phyloP scores from a whole-genome alignment of 2,888 invertebrate genomes.

The Eupeodes latifasciatus region DNA sequence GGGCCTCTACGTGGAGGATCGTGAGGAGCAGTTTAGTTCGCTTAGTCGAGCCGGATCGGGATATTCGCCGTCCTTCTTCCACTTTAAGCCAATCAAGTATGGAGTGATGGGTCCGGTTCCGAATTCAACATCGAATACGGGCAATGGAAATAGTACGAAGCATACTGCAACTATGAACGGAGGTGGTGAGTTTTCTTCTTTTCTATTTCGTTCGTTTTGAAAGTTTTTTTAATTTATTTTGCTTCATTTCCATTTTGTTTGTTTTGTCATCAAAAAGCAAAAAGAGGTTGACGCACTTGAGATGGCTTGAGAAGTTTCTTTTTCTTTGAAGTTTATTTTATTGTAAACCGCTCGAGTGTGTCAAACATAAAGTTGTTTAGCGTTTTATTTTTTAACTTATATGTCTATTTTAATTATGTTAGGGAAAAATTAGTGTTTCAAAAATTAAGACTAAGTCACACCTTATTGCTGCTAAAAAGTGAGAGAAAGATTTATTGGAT shows the following conservation, averaged over 20 bases:
- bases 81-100: slow-evolving; percentile 94
- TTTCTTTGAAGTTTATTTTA: slow-evolving; percentile 4
- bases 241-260: slow-evolving; percentile 13
- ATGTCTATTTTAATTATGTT: slow-evolving; percentile 23
- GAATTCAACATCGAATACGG: slow-evolving; percentile 83
- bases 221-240: slow-evolving; percentile 8
- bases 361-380: slow-evolving; percentile 24
- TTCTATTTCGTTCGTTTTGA: not conserved
- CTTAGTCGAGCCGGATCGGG: slow-evolving; percentile 91
- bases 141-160: slow-evolving; percentile 85
- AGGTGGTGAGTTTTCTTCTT: slow-evolving; percentile 80
- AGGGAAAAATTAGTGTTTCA: not conserved
- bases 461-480: slow-evolving; percentile 53
- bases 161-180: slow-evolving; percentile 83
- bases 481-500: slow-evolving; percentile 49
- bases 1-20: slow-evolving; percentile 91
- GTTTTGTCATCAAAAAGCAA: slow-evolving; percentile 24
- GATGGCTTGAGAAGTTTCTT: slow-evolving; percentile 31
- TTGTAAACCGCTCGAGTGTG: slow-evolving; percentile 61
- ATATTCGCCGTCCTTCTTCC: slow-evolving; percentile 96
- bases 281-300: slow-evolving; percentile 65
- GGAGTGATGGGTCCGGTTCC: slow-evolving; percentile 87
- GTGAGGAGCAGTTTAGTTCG: slow-evolving; percentile 93
- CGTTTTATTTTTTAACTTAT: not conserved
- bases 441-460: slow-evolving; percentile 55